Evolutionary conservation across 2,888 invertebrate species (phyloP), one percentile per base, ranked within the genome.

Genomic region (Lasioglossum pauxillum): DNA sequence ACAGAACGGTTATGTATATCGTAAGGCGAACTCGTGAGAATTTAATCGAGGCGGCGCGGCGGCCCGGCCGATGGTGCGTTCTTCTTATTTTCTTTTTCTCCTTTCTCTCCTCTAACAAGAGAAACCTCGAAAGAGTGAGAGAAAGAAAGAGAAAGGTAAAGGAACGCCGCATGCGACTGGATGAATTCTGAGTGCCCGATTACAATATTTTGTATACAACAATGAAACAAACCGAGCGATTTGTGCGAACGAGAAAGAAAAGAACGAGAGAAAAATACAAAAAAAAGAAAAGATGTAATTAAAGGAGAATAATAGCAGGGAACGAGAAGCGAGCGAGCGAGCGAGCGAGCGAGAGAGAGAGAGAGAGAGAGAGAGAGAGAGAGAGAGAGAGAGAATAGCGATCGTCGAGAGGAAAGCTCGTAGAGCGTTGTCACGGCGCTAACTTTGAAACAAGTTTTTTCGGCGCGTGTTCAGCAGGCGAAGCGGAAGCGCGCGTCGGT

Each of bases 121-220:
- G n/a, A 57, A 71, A n/a, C 23, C 19, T 49, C 12, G 31, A 31
- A 31, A 67, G 31, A 67, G 16, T 16, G 27, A 31, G 14, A 64
- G 64, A 31, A 2, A 31, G 31, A 67, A 5, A 31, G 41, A 38
- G 38, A 10, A 64, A 41, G 12, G 16, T 27, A 38, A 38, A 46
- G 27, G 60, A 73, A 69, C 67, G 44, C 60, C 57, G 35, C 67
- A 67, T n/a, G 81, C 53, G 77, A 88, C 78, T 80, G 82, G 80
- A 80, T 23, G 38, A 71, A 38, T 87, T 91, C 85, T 80, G 90
- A 91, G 91, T 90, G 90, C 90, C 90, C 92, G 92, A 90, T 84
- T 75, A 84, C 90, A 91, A 71, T 93, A 93, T 93, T 92, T 93
- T 93, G 89, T 91, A 92, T 92, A 92, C 89, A 92, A 91, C 85